phyloP scores from a whole-genome alignment of 2,888 invertebrate genomes.

The Spialia ferax region DNA sequence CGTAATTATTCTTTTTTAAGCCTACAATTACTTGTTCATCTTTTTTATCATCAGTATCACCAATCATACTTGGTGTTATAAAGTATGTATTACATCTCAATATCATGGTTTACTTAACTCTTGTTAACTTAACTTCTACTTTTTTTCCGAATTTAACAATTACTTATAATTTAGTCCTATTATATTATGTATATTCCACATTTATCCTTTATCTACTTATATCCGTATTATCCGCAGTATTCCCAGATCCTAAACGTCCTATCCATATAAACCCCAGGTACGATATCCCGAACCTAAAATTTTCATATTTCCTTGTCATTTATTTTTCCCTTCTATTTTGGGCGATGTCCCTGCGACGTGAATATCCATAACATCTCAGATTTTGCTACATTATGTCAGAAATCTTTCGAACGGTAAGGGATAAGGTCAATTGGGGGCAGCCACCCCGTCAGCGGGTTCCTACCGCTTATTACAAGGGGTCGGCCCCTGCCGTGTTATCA shows the following conservation, averaged over 20 bases:
- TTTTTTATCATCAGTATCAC: too few relatives aligned
- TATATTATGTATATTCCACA: too few relatives aligned
- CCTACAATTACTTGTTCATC: background rate
- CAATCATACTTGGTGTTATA: too few relatives aligned
- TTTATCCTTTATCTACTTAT: too few relatives aligned
- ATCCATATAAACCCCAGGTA: background rate
- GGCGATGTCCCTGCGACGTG: conserved; percentile 13
- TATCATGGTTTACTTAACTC: too few relatives aligned
- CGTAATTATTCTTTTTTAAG: background rate
- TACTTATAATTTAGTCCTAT: too few relatives aligned
- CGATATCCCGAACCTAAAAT: background rate
- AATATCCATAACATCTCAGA: conserved; percentile 32
- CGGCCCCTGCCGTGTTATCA: conserved; percentile 36
- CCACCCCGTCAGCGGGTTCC: conserved; percentile 36
- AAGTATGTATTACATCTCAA: too few relatives aligned
- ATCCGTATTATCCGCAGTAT: too few relatives aligned
- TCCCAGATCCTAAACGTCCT: too few relatives aligned
- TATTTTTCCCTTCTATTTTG: conserved; percentile 10
- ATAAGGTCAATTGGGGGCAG: conserved; percentile 37
- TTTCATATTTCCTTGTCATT: conserved; percentile 1
- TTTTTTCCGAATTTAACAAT: background rate
- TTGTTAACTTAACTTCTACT: too few relatives aligned
- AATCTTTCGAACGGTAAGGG: conserved; percentile 34
- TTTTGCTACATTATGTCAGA: conserved; percentile 28
- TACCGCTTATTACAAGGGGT: conserved; percentile 39